Evolutionary conservation across 2,113 vertebrate species (phyloP).

Genomic region (Eclectus roratus): DNA sequence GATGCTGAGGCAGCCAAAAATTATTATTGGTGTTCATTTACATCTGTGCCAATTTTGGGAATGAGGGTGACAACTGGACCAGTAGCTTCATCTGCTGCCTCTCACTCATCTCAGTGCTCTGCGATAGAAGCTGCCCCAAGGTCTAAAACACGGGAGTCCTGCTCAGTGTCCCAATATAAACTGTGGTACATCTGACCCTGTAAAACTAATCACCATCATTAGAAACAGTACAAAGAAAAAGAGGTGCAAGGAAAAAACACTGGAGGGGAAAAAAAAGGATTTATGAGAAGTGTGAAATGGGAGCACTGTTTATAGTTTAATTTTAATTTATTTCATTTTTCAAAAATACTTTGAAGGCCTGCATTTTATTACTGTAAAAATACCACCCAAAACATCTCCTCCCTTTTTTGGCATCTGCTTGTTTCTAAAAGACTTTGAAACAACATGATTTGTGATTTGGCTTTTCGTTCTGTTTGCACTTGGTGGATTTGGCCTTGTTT

Average conservation of each 20-base stretch:
- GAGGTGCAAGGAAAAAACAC: neutral
- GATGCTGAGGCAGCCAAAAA: neutral
- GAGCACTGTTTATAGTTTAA: neutral
- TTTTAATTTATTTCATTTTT: neutral
- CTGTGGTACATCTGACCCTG: neutral
- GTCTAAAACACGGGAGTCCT: neutral
- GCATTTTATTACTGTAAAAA: neutral
- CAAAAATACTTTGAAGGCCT: neutral
- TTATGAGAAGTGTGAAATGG: neutral
- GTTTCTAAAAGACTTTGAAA: neutral
- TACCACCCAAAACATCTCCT: fast-evolving
- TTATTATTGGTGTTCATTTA: neutral
- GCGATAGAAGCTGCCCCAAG: neutral
- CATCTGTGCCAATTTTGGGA: neutral
- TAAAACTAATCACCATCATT: neutral
- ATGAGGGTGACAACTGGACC: neutral
- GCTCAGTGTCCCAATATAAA: neutral
- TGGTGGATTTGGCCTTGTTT: neutral
- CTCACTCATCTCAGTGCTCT: neutral
- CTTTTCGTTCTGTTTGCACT: neutral
- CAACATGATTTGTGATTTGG: neutral
- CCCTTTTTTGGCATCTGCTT: neutral
- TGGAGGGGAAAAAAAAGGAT: neutral
- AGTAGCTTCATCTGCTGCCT: neutral
- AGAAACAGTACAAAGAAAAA: neutral